Evolutionary conservation across 2,888 invertebrate species (phyloP).

Genomic region (Venusia cambrica): DNA sequence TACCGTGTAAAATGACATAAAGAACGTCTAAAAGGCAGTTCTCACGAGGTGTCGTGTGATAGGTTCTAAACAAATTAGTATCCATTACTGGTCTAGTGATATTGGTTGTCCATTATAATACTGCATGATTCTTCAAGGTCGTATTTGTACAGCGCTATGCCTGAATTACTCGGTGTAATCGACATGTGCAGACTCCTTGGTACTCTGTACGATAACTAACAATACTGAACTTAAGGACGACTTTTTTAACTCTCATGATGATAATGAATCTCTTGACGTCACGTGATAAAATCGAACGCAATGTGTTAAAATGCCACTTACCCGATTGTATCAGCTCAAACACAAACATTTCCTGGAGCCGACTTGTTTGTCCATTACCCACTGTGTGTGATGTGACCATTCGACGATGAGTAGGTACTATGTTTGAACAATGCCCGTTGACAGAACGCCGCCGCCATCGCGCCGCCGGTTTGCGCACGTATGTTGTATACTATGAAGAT

Average conservation of each 20-base stretch:
- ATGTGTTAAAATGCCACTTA: constrained; percentile 6
- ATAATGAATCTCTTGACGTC: no score
- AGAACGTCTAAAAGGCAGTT: not conserved
- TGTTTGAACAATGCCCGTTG: constrained; percentile 17
- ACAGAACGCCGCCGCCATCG: constrained; percentile 12
- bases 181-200: constrained; percentile 3
- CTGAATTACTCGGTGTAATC: constrained; percentile 10
- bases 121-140: constrained; percentile 41
- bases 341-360: constrained; percentile 14
- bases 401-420: constrained; percentile 14
- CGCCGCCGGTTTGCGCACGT: no score
- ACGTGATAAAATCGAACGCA: constrained; percentile 8
- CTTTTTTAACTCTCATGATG: no score
- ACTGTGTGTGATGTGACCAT: no score
- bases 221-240: no score
- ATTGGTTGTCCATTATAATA: constrained; percentile 20
- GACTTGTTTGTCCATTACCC: constrained; percentile 11
- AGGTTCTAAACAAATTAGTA: constrained; percentile 36
- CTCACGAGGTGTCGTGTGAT: constrained; percentile 2
- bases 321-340: constrained; percentile 8
- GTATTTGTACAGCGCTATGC: constrained; percentile 23
- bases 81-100: constrained; percentile 23
- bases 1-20: no score
- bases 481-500: no score
- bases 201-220: not conserved